A percentile compares a stretch with the other conserved stretches of the same genome.
Conservation (phyloP, 1,140 invertebrate genomes). For the Megalopta genalis region DNA sequence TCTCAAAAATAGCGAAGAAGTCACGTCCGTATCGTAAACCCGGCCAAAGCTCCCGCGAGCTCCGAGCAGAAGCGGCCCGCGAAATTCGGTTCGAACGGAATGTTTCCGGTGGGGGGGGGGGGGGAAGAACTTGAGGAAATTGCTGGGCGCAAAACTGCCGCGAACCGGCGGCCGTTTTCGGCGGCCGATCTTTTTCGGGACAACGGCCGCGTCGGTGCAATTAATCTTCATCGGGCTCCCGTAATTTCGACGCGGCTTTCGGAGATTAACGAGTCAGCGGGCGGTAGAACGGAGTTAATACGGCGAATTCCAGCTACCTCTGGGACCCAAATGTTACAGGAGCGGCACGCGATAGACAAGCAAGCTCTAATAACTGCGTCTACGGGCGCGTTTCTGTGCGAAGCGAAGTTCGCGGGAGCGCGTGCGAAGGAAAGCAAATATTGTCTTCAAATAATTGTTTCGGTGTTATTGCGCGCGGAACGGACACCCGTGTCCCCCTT, state of each 20-base stretch:
- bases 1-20: no score
- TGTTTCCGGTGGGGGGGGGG: no score
- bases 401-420: background rate
- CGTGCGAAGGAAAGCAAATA: constrained; percentile 25
- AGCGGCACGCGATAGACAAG: constrained; percentile 15
- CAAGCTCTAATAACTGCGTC: constrained; percentile 28
- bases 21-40: no score
- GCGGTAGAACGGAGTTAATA: background rate
- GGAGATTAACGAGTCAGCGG: constrained; percentile 17
- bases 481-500: background rate
- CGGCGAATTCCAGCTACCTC: background rate
- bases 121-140: no score
- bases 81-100: no score
- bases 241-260: constrained; percentile 25
- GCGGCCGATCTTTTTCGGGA: background rate
- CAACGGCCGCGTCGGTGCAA: background rate
- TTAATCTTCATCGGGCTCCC: constrained; percentile 8
- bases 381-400: background rate
- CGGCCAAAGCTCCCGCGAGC: no score
- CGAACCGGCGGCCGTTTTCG: no score
- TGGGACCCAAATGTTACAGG: background rate
- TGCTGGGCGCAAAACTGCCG: no score
- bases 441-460: constrained; percentile 25
- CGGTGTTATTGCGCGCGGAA: constrained; percentile 9
- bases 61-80: no score